Base-by-base conservation (phyloP, 2,113 vertebrate genomes). In the Carlito syrichta region DNA sequence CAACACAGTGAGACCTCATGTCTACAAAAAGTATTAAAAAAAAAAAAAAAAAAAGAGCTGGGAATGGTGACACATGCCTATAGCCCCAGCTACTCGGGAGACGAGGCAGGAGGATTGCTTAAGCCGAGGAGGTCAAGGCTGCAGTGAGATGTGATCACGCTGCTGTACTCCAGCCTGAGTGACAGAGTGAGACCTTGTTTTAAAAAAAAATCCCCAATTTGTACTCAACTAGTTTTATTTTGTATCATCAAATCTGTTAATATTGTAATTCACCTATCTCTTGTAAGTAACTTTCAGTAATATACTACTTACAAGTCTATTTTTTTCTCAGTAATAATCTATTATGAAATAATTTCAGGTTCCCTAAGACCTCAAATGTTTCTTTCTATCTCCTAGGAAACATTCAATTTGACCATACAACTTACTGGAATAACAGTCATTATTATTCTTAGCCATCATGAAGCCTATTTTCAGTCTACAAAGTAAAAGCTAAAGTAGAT, bases 221-320 rank as follows among this genome's bases (percentile, higher is more conserved):
- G 81, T 89, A 82, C 30, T 74, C 20, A 10, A 82, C 30, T 50
- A 10, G 14, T 43, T 74, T 90, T 77, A 74, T 8, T 87, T 87
- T 56, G 13, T 56, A 81, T 60, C 56, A 23, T 91, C 71, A 97
- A 77, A 94, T 60, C 56, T 92, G 79, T 85, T 84, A 91, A 88
- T 48, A 68, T 60, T 86, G 56, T 83, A 73, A 79, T 62, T 87
- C 62, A 89, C 20, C 58, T 82, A 79, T 40, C 25, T 91, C 85
- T 91, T 91, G 2, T n/a, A 85, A 78, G 9, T 82, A 19, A 45
- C 12, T 76, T 73, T 92, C n/a, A 92, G 38, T 96, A 50, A 94
- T 22, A 56, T 30, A 85, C 40, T 74, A 27, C 38, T 79, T 91
- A 45, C 58, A 76, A 58, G 23, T 86, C 56, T 76, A 76, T 73